These are phyloP conservation scores for Orycteropus afer DNA, from an alignment of 2,113 vertebrate genomes.

Conservation along the genomic window DNA sequence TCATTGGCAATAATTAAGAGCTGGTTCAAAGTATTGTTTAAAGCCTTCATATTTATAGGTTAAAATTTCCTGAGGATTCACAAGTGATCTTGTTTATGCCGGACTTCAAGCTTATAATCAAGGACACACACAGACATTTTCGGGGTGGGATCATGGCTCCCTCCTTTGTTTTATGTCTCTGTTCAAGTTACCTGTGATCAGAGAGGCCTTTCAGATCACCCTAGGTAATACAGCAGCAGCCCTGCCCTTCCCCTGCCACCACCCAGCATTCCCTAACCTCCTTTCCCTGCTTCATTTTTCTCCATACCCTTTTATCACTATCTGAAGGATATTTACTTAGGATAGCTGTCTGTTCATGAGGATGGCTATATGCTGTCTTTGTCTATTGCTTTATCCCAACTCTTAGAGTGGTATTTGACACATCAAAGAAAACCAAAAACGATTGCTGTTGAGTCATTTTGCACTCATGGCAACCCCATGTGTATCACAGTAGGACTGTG, in stretches of 20 bases:
- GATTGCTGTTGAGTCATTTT: neutral
- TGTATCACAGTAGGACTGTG: neutral
- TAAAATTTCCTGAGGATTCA: neutral
- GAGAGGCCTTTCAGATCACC: neutral
- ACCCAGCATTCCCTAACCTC: neutral
- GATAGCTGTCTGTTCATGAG: neutral
- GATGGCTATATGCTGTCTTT: neutral
- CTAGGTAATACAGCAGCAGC: too few relatives aligned
- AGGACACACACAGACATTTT: neutral
- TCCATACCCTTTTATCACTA: neutral
- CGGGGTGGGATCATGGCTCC: neutral
- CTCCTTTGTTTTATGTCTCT: neutral
- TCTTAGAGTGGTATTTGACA: neutral
- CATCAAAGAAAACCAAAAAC: neutral
- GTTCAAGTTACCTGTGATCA: neutral
- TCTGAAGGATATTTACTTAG: neutral
- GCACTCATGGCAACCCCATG: neutral
- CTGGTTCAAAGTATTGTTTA: neutral
- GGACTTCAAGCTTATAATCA: neutral
- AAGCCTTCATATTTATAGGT: neutral
- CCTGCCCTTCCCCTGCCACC: neutral
- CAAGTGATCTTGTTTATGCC: conserved; percentile 3
- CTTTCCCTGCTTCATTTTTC: neutral
- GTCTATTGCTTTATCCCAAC: neutral
- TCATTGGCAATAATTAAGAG: conserved; percentile 15